These are phyloP conservation scores for Drosophila prostipennis DNA, from an alignment of 2,888 invertebrate genomes.

Conservation along the genomic window DNA sequence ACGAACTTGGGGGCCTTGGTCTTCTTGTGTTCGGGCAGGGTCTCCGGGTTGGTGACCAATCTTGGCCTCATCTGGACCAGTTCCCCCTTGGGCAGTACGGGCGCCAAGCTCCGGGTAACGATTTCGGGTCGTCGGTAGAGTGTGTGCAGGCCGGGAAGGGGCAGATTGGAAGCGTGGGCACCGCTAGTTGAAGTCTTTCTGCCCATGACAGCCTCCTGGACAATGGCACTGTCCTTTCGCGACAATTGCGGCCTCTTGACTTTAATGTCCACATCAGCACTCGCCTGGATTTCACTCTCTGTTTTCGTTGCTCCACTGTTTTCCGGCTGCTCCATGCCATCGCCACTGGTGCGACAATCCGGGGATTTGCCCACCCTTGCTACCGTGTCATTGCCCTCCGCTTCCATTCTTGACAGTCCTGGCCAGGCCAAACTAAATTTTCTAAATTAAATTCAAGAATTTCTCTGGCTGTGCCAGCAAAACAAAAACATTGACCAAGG, in stretches of 20 bases:
- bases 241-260: conserved; percentile 57
- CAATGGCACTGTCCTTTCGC: conserved; percentile 67
- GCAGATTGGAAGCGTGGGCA: conserved; percentile 31
- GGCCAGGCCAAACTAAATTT: conserved; percentile 4
- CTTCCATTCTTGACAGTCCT: conserved; percentile 47
- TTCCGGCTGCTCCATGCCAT: conserved; percentile 89
- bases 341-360: conserved; percentile 88
- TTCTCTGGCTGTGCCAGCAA: conserved; percentile 59
- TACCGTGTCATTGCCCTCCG: conserved; percentile 13
- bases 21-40: conserved; percentile 77
- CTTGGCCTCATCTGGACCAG: conserved; percentile 87
- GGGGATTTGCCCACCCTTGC: conserved; percentile 31
- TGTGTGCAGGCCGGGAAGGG: conserved; percentile 78
- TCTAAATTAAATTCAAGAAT: conserved; percentile 8
- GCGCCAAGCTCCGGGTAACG: conserved; percentile 81
- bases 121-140: conserved; percentile 77
- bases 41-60: conserved; percentile 84
- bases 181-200: conserved; percentile 47
- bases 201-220: conserved; percentile 65
- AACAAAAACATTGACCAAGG: conserved; percentile 58
- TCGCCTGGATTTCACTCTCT: conserved; percentile 44
- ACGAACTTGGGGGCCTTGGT: conserved; percentile 91
- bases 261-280: conserved; percentile 30
- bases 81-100: conserved; percentile 85
- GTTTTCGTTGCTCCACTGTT: conserved; percentile 66